Conservation (phyloP, 2,888 invertebrate species). For the Parascotia fuliginaria region DNA sequence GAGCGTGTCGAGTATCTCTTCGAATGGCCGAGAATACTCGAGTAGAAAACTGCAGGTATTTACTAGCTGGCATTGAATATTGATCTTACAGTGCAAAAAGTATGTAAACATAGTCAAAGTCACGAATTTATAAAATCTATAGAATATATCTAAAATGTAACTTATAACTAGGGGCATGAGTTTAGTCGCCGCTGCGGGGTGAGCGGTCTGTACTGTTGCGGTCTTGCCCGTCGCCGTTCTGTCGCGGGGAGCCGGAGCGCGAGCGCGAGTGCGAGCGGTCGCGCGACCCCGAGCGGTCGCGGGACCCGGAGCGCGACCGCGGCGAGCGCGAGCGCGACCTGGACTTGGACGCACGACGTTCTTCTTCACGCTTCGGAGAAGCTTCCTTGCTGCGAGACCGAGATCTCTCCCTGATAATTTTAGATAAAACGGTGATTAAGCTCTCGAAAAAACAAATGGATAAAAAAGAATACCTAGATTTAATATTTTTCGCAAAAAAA, state of each 20-base stretch:
- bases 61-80: conserved; percentile 14
- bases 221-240: conserved; percentile 69
- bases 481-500: too few relatives aligned
- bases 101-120: conserved; percentile 39
- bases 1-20: neutral
- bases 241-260: conserved; percentile 69
- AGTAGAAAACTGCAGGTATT: conserved; percentile 1
- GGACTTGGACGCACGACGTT: conserved; percentile 72
- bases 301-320: conserved; percentile 60
- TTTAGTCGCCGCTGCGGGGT: conserved; percentile 76
- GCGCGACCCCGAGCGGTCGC: conserved; percentile 60
- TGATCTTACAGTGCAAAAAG: conserved; percentile 13
- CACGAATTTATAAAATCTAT: conserved; percentile 50
- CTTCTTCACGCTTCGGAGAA: conserved; percentile 75
- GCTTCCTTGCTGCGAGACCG: conserved; percentile 88
- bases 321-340: conserved; percentile 62
- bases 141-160: conserved; percentile 37
- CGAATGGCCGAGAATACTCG: neutral
- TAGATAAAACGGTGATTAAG: too few relatives aligned
- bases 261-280: conserved; percentile 62
- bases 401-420: conserved; percentile 86
- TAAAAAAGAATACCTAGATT: too few relatives aligned
- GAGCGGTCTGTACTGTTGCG: conserved; percentile 71
- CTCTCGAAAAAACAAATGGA: too few relatives aligned
- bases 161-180: conserved; percentile 18